Evolutionary conservation across 2,888 invertebrate species (phyloP).

Genomic region (Orchestes rusci): DNA sequence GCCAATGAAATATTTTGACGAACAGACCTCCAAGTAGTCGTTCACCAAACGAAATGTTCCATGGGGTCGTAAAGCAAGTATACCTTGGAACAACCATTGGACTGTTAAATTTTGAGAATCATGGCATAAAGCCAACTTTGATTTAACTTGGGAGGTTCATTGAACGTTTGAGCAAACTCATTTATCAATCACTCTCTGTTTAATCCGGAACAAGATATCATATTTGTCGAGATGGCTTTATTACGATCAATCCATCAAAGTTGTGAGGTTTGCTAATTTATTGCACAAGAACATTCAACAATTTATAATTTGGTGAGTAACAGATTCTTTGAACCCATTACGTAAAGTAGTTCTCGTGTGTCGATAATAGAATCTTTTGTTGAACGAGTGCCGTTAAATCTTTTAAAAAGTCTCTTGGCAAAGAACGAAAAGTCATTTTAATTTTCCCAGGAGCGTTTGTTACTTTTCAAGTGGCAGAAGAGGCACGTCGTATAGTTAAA

Average conservation of each 20-base stretch:
- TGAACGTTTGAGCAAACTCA: no score
- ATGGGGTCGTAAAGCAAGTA: neutral
- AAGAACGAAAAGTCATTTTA: conserved; percentile 18
- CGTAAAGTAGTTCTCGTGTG: conserved; percentile 17
- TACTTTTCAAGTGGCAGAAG: conserved; percentile 17
- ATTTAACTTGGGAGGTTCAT: no score
- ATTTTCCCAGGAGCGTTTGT: conserved; percentile 18
- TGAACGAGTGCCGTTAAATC: conserved; percentile 18
- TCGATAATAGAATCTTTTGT: conserved; percentile 21
- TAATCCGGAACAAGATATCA: no score
- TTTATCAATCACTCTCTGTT: no score
- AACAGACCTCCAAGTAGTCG: neutral
- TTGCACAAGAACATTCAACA: no score
- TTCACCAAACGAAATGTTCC: conserved; percentile 1
- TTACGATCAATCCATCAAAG: no score
- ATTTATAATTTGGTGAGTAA: conserved; percentile 17
- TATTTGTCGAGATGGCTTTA: no score
- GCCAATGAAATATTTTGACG: conserved; percentile 1
- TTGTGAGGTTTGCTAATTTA: no score
- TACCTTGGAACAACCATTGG: no score
- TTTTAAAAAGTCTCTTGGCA: conserved; percentile 18
- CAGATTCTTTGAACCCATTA: conserved; percentile 18
- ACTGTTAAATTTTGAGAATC: no score
- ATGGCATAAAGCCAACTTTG: no score
- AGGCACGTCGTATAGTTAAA: conserved; percentile 6